Evolutionary conservation across 1,140 invertebrate species (phyloP), one percentile per base, ranked within the genome.

Genomic region (Drosophila tristis): DNA sequence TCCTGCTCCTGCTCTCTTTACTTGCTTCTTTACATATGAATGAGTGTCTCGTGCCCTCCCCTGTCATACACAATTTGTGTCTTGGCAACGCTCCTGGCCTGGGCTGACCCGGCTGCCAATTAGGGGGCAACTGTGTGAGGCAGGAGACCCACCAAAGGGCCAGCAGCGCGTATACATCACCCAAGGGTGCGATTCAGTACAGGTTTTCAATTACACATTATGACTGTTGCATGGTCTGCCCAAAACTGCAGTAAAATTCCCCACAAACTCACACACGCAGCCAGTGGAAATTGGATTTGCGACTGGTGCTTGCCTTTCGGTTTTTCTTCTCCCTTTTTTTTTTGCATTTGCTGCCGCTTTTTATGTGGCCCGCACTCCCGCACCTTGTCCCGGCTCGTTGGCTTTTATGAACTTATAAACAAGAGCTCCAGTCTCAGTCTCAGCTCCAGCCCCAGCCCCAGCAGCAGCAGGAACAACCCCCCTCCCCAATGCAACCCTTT

Each of bases 401-500:
- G 87, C 79, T 90, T 90, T 90, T 90, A 90, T 90, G 87, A 90
- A 90, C 87, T 90, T 90, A 90, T 90, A 90, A 90, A 90, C 87
- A 90, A 90, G 79, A 78, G 81, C 47, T 2, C 26, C 26, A 29
- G 26, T 29, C 26, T 2, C 26, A 29, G 26, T 0, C 26, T 6
- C 26, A 29, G 26, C 5, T 11, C 35, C 9, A 29, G 26, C 2
- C 26, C 26, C 26, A 29, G 26, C 5, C 35, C 35, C 9, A 4
- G 35, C 35, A 39, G 3, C 35, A 11, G 31, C 31, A 9, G n/a
- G n/a, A n/a, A 39, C 26, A 29, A 29, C 57, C 54, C 35, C 29
- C 57, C 54, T 26, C 29, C 47, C 43, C 72, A 26, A 44, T 74
- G 66, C 79, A 85, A 87, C 84, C 84, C 84, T 87, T 90, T 85